These are phyloP conservation scores for Reticulitermes lucifugus DNA, from an alignment of 2,888 invertebrate species.

Conservation along the genomic window DNA sequence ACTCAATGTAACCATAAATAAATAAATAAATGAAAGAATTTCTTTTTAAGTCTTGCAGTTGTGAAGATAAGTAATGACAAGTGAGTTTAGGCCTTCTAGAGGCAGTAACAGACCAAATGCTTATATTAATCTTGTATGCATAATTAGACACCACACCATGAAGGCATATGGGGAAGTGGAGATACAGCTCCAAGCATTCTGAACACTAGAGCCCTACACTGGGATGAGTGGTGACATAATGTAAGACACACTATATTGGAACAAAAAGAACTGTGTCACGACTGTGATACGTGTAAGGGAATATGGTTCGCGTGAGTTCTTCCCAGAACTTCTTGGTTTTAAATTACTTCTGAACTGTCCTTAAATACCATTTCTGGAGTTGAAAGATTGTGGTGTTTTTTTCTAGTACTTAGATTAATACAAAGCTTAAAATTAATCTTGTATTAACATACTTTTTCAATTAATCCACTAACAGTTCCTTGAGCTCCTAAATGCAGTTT, in stretches of 20 bases:
- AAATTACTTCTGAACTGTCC: neutral
- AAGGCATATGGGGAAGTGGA: too few species aligned
- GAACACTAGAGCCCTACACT: too few species aligned
- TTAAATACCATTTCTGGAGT: neutral
- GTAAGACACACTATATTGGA: neutral
- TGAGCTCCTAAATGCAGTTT: conserved; percentile 2
- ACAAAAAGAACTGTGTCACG: neutral
- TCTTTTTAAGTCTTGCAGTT: too few species aligned
- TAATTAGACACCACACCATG: too few species aligned
- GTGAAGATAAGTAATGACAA: too few species aligned
- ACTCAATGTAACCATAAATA: too few species aligned
- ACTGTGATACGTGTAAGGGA: neutral
- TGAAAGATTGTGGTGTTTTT: neutral
- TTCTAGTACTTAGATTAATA: neutral
- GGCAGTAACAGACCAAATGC: too few species aligned
- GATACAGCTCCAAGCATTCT: too few species aligned
- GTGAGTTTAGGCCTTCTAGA: too few species aligned
- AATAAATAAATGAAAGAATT: too few species aligned
- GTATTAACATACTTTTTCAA: conserved; percentile 32
- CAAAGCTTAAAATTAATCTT: conserved; percentile 15
- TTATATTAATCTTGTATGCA: too few species aligned
- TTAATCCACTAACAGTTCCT: conserved; percentile 40
- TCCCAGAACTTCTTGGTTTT: neutral
- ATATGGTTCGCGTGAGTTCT: neutral
- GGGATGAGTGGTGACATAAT: too few species aligned